phyloP scores from a whole-genome alignment of 2,888 invertebrate species.

The Euphydryas editha region DNA sequence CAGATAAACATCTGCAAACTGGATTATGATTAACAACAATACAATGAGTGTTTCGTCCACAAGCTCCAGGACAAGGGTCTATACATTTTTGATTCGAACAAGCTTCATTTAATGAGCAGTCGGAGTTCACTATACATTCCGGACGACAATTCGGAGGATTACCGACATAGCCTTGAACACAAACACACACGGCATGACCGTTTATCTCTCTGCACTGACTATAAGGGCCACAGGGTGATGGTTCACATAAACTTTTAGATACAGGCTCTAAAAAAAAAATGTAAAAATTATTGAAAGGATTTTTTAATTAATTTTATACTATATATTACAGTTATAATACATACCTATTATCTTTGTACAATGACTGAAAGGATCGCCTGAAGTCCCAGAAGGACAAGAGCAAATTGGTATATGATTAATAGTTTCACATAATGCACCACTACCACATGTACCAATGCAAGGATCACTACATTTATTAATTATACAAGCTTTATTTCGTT shows the following conservation, averaged over 20 bases:
- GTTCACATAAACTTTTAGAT: conserved; percentile 64
- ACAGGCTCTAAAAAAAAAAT: conserved; percentile 56
- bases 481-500: conserved; percentile 87
- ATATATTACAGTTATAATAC: background rate
- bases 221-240: conserved; percentile 87
- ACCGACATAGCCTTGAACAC: conserved; percentile 86
- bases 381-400: conserved; percentile 85
- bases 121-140: conserved; percentile 90
- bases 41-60: conserved; percentile 85
- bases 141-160: conserved; percentile 90
- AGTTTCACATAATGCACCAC: conserved; percentile 82
- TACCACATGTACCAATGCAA: conserved; percentile 88
- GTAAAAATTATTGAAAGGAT: background rate
- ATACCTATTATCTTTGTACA: conserved; percentile 74
- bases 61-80: conserved; percentile 89
- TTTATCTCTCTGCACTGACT: conserved; percentile 88
- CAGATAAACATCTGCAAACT: conserved; percentile 85
- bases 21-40: conserved; percentile 87
- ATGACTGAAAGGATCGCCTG: conserved; percentile 85
- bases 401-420: conserved; percentile 88
- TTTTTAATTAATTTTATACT: background rate
- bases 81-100: conserved; percentile 90
- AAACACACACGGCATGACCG: conserved; percentile 88
- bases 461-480: conserved; percentile 89
- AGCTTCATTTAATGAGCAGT: conserved; percentile 87